Evolutionary conservation across 2,797 vertebrate genomes (phyloP).

Genomic region (Oreortyx pictus): DNA sequence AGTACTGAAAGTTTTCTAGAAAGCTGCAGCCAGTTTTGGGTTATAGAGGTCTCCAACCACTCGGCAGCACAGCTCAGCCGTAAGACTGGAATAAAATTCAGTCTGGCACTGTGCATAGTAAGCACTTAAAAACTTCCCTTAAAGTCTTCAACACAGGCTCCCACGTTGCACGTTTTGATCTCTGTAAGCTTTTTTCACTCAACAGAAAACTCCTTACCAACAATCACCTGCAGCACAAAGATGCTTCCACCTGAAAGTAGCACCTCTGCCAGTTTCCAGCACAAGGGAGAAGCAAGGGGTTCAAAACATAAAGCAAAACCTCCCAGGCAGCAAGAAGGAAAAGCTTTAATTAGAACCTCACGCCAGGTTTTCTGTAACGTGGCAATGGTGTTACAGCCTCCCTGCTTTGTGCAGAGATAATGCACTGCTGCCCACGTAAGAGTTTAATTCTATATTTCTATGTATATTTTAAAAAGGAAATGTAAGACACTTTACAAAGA

Average conservation of each 20-base stretch:
- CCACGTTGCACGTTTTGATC: neutral
- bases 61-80: neutral
- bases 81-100: neutral
- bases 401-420: neutral
- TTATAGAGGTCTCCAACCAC: neutral
- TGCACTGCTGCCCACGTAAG: neutral
- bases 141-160: neutral
- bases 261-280: neutral
- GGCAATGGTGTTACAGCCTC: neutral
- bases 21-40: neutral
- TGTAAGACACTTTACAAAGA: neutral
- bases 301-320: neutral
- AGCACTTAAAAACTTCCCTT: neutral
- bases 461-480: neutral
- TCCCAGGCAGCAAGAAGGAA: neutral
- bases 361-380: neutral
- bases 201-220: neutral
- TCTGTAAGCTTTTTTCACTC: neutral
- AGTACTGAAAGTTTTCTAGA: neutral
- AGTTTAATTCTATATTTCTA: neutral
- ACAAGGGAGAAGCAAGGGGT: neutral
- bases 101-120: neutral
- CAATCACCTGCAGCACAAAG: rapidly evolving
- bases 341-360: neutral
- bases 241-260: neutral